A percentile compares a stretch with the other conserved stretches of the same genome.
These are phyloP conservation scores for Dolomedes plantarius DNA, from an alignment of 2,888 invertebrate species.

Conservation along the genomic window DNA sequence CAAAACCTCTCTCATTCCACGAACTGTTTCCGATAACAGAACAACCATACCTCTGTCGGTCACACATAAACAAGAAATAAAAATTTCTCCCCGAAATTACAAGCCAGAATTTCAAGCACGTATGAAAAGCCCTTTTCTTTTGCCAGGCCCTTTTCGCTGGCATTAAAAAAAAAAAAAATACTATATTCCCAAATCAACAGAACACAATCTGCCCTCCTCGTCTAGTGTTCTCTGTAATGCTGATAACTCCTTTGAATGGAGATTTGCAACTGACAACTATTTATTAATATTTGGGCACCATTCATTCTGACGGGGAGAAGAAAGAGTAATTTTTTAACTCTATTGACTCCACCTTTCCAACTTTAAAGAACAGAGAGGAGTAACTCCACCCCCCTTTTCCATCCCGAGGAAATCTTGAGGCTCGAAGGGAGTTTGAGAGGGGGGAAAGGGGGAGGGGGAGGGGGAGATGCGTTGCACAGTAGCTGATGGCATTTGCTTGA, in stretches of 20 bases:
- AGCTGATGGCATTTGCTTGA: constrained; percentile 52
- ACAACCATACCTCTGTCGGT: neutral
- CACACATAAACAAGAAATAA: neutral
- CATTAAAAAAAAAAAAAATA: constrained; percentile 8
- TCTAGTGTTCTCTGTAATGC: neutral
- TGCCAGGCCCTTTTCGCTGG: neutral
- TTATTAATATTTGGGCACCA: constrained; percentile 65
- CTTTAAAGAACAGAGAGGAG: constrained; percentile 27
- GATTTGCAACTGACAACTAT: constrained; percentile 59
- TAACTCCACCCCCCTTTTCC: neutral
- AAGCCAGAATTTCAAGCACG: neutral
- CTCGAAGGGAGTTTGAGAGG: too few species aligned
- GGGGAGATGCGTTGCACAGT: constrained; percentile 31
- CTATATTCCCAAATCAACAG: constrained; percentile 19
- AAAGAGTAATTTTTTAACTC: constrained; percentile 34
- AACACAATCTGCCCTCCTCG: constrained; percentile 24
- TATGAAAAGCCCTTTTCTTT: neutral
- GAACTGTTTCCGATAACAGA: neutral
- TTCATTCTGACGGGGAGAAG: constrained; percentile 25
- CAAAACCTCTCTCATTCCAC: neutral
- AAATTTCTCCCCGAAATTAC: neutral
- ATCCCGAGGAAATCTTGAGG: neutral
- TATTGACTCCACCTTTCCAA: constrained; percentile 32
- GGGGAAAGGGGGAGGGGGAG: neutral
- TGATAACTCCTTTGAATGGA: constrained; percentile 49